Conservation (phyloP, 2,113 vertebrate species). For the Muntiacus reevesi region DNA sequence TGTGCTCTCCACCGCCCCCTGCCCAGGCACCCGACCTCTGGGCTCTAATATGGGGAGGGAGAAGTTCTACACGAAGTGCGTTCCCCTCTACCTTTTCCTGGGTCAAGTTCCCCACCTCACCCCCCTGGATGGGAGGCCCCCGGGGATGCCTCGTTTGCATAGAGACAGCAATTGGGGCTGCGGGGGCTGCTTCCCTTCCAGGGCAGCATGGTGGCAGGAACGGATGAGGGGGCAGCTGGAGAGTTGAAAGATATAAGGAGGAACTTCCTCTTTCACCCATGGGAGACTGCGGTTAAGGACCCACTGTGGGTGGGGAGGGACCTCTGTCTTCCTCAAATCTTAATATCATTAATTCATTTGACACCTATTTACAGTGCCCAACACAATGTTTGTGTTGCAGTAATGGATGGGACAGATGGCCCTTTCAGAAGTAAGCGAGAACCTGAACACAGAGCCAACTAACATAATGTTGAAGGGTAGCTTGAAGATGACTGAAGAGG, state of each 20-base stretch:
- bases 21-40: background rate
- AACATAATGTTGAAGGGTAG: no score
- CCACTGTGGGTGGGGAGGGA: background rate
- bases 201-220: background rate
- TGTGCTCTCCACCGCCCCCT: background rate
- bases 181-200: background rate
- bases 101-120: background rate
- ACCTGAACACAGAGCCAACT: background rate
- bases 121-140: no score
- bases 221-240: background rate
- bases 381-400: background rate
- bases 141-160: background rate
- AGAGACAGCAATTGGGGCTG: background rate
- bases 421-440: background rate
- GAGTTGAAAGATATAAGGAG: background rate
- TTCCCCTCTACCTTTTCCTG: rapidly evolving
- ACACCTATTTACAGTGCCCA: background rate
- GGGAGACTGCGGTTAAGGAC: background rate
- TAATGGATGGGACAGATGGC: background rate
- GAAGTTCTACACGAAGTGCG: background rate
- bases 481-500: background rate
- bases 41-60: no score
- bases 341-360: background rate
- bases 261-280: background rate
- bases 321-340: background rate